Evolutionary conservation across 2,888 invertebrate species (phyloP), one percentile per base, ranked within the genome.

Genomic region (Hirtodrosophila cameraria): DNA sequence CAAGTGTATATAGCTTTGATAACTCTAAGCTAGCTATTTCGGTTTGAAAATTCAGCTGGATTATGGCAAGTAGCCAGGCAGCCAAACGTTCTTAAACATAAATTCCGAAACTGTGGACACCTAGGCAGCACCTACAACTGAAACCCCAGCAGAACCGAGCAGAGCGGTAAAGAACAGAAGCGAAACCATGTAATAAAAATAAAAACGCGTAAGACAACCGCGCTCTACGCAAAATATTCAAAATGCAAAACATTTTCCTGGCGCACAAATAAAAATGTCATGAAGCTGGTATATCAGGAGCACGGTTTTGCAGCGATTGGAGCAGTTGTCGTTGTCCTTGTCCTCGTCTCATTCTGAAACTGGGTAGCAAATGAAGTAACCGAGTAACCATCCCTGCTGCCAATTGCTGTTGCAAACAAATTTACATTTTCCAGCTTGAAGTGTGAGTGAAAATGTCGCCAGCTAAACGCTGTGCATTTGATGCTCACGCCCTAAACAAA

Each of bases 231-330:
- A 65, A 65, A 78, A 59, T 75, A 82, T 84, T 75, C 79, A 85
- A 85, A 84, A 87, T 87, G 87, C 86, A 75, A 85, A 85, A 64
- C 83, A 70, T 75, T 78, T 64, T 62, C 55, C 60, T 59, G 50
- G 62, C 55, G 75, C 72, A 77, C 81, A 75, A 80, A 78, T 78
- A 84, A 86, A 84, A 87, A 77, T 70, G 74, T 80, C 79, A 74
- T 82, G 71, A 65, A 74, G 66, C 66, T 53, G 50, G 63, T 65
- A 65, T 62, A 75, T 65, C 66, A 69, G 57, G 57, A 30, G 46
- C 49, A 35, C 16, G 54, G 23, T 35, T 16, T 25, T 55, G 60
- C 69, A 42, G 70, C 69, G 70, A 70, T 70, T 70, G 68, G 68
- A 68, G 50, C 39, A 61, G 48, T 52, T 53, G 39, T 36, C 46